These are phyloP conservation scores for Yponomeuta plumbellus DNA, from an alignment of 2,888 invertebrate genomes.

Conservation along the genomic window DNA sequence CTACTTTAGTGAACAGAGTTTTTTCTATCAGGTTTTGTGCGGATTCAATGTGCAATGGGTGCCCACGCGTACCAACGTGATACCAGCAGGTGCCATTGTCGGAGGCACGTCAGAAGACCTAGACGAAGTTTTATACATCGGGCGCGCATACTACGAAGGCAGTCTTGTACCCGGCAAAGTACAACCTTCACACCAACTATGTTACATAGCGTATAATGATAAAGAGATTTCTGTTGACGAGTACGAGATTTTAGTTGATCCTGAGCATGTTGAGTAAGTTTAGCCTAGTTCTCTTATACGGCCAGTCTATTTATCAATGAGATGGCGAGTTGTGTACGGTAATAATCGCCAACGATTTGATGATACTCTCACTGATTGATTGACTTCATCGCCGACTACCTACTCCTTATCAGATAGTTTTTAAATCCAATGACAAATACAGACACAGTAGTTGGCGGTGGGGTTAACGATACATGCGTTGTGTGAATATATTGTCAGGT, in stretches of 20 bases:
- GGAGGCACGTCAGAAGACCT: slow-evolving; percentile 67
- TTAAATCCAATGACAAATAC: no score
- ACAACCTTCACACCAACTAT: slow-evolving; percentile 76
- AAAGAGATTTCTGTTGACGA: slow-evolving; percentile 21
- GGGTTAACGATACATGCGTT: no score
- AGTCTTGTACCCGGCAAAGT: slow-evolving; percentile 83
- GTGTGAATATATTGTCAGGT: no score
- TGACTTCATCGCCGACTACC: no score
- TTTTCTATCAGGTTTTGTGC: slow-evolving; percentile 25
- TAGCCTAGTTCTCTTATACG: neutral
- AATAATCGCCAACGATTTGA: no score
- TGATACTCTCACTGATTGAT: no score
- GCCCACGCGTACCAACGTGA: slow-evolving; percentile 59
- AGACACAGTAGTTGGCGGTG: no score
- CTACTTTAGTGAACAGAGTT: neutral
- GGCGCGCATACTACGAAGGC: slow-evolving; percentile 81
- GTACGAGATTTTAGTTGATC: slow-evolving; percentile 29
- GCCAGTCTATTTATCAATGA: no score
- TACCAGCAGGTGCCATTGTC: slow-evolving; percentile 79
- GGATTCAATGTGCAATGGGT: slow-evolving; percentile 53
- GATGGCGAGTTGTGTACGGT: no score
- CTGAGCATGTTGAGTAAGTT: neutral
- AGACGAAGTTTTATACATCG: slow-evolving; percentile 70
- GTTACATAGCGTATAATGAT: slow-evolving; percentile 76
- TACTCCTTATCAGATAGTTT: no score